These are phyloP conservation scores for Monochamus alternatus DNA, from an alignment of 2,888 invertebrate species.

Conservation along the genomic window DNA sequence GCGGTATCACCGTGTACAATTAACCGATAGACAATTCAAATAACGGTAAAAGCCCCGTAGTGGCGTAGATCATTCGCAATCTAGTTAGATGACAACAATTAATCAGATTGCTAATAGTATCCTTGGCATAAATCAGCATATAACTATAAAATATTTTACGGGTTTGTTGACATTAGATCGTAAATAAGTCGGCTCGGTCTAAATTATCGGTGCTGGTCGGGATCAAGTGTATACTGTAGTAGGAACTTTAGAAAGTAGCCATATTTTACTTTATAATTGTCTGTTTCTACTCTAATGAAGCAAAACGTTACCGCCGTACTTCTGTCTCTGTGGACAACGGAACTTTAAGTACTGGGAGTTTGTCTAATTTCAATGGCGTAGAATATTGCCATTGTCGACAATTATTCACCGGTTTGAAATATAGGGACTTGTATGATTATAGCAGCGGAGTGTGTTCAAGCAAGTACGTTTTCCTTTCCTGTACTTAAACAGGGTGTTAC, in stretches of 20 bases:
- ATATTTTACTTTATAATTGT: slow-evolving; percentile 57
- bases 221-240: slow-evolving; percentile 42
- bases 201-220: slow-evolving; percentile 39
- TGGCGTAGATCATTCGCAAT: slow-evolving; percentile 10
- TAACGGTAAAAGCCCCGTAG: background rate
- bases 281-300: slow-evolving; percentile 54
- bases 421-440: too few relatives aligned
- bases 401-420: slow-evolving; percentile 28
- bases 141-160: slow-evolving; percentile 53
- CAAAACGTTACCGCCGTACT: slow-evolving; percentile 39
- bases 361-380: slow-evolving; percentile 37
- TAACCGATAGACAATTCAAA: background rate
- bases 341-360: slow-evolving; percentile 37
- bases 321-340: slow-evolving; percentile 13
- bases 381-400: slow-evolving; percentile 41
- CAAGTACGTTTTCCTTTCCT: too few relatives aligned
- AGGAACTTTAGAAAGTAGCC: slow-evolving; percentile 55
- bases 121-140: slow-evolving; percentile 49
- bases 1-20: background rate
- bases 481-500: too few relatives aligned
- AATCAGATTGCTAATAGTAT: slow-evolving; percentile 39
- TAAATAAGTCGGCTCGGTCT: slow-evolving; percentile 52
- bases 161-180: slow-evolving; percentile 52
- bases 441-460: too few relatives aligned
- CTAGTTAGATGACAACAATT: slow-evolving; percentile 28